Evolutionary conservation across 2,797 vertebrate species (phyloP), one percentile per base, ranked within the genome.

Genomic region (Phataginus tetradactyla): DNA sequence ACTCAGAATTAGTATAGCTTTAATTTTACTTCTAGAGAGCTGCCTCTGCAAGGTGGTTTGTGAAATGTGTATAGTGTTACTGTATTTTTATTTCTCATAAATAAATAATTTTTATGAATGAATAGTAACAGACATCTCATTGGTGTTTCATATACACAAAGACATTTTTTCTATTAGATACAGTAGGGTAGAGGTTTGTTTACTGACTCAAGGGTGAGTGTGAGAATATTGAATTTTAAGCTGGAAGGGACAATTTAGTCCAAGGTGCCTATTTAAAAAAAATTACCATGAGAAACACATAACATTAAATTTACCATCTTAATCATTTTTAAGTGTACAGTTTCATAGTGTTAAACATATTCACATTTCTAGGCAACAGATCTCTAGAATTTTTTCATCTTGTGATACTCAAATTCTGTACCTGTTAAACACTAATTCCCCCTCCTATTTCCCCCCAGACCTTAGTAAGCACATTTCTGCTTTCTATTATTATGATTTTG

Each of bases 1-100:
- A 57, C 59, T 84, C 51, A 81, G 59, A 91, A 77, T 71, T 90
- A 85, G 32, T 93, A 39, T n/a, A 78, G 12, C 25, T 96, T 94
- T 96, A 79, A 77, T 90, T 81, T 69, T 85, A 74, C 53, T 74
- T 79, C 32, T 69, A 51, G 27, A 89, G 66, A 69, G 42, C 18
- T 79, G 18, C 51, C 14, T 85, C 7, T 81, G 13, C 29, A 64
- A 45, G n/a, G 15, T 85, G n/a, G n/a, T 79, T 84, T 92, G 32
- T 94, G 57, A 72, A 61, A 75, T 74, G 34, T 86, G 9, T 85
- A 45, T 74, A 53, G 80, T 42, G 83, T 85, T 80, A 68, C 32
- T 84, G 7, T 78, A 42, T 71, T 88, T 86, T 90, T 84, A 68
- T 91, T 89, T 86, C 68, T 96, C 34, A 69, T 34, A 32, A 86